phyloP scores from a whole-genome alignment of 64 coral and sea anemone species.

The Hydrozoanthus tunicans region DNA sequence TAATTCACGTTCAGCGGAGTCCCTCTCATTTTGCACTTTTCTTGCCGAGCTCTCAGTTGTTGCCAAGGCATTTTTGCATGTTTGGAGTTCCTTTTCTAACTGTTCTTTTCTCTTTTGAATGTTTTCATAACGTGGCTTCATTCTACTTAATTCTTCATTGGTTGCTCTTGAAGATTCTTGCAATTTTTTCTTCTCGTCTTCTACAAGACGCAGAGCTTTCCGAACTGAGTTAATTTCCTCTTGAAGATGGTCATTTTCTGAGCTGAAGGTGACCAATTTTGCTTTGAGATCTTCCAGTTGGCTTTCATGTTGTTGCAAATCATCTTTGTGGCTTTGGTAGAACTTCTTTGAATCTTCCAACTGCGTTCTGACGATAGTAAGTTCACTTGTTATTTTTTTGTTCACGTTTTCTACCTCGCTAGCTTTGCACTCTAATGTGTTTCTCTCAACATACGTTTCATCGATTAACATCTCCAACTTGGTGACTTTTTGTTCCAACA shows the following conservation, averaged over 20 bases:
- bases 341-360: conserved; percentile 68
- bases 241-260: conserved; percentile 76
- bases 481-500: conserved; percentile 81
- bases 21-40: conserved; percentile 61
- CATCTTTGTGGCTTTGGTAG: conserved; percentile 28
- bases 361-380: conserved; percentile 63
- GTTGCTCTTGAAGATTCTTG: conserved; percentile 67
- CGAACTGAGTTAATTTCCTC: conserved; percentile 52
- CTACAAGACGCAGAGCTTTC: conserved; percentile 45
- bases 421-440: conserved; percentile 64
- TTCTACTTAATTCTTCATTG: conserved; percentile 69
- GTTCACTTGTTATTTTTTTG: conserved; percentile 72
- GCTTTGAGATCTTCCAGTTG: conserved; percentile 72
- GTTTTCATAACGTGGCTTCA: conserved; percentile 79
- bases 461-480: conserved; percentile 67
- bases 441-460: conserved; percentile 66
- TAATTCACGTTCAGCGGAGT: conserved; percentile 59
- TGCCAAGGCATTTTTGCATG: conserved; percentile 57
- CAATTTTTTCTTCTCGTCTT: conserved; percentile 71
- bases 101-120: conserved; percentile 81
- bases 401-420: conserved; percentile 66
- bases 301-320: conserved; percentile 61
- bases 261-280: conserved; percentile 54
- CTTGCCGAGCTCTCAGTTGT: conserved; percentile 65
- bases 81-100: conserved; percentile 72